phyloP scores from a whole-genome alignment of 2,888 invertebrate species.

The Acanthosoma haemorrhoidale region DNA sequence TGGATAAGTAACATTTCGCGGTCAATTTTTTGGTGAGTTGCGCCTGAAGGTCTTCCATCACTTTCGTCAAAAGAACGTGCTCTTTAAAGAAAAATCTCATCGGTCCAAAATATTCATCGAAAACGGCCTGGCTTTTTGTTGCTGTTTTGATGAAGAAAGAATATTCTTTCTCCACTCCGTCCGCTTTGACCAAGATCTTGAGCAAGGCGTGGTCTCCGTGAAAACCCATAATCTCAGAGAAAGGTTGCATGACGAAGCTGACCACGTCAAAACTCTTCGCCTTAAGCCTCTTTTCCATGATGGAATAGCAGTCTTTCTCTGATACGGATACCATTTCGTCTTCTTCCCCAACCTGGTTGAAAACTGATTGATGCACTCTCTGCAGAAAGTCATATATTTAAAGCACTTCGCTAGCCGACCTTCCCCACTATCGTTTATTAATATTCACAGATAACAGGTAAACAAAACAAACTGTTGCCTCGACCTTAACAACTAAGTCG shows the following conservation, averaged over 20 bases:
- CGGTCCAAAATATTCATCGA: constrained; percentile 30
- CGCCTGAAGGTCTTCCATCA: constrained; percentile 29
- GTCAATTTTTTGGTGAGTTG: constrained; percentile 32
- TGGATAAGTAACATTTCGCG: constrained; percentile 34
- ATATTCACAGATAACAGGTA: background rate
- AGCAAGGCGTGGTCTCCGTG: constrained; percentile 33
- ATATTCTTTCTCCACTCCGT: constrained; percentile 22
- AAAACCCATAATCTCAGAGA: constrained; percentile 32
- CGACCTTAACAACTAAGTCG: background rate
- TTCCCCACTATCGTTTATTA: constrained; percentile 14
- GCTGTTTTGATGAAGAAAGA: constrained; percentile 35
- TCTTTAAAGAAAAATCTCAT: constrained; percentile 33
- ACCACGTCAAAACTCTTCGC: constrained; percentile 27
- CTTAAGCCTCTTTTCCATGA: constrained; percentile 12
- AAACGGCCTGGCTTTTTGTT: constrained; percentile 16
- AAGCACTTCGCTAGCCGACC: background rate
- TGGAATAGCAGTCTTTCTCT: constrained; percentile 21
- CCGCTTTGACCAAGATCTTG: constrained; percentile 28
- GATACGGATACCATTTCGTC: constrained; percentile 10
- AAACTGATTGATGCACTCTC: background rate
- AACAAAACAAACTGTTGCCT: background rate
- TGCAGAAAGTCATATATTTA: background rate
- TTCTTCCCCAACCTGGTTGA: background rate
- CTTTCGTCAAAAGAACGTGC: constrained; percentile 30
- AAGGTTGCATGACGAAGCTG: constrained; percentile 25